A percentile compares a stretch with the other conserved stretches of the same genome.
phyloP scores from a whole-genome alignment of 2,113 vertebrate species.

The Craseonycteris thonglongyai region DNA sequence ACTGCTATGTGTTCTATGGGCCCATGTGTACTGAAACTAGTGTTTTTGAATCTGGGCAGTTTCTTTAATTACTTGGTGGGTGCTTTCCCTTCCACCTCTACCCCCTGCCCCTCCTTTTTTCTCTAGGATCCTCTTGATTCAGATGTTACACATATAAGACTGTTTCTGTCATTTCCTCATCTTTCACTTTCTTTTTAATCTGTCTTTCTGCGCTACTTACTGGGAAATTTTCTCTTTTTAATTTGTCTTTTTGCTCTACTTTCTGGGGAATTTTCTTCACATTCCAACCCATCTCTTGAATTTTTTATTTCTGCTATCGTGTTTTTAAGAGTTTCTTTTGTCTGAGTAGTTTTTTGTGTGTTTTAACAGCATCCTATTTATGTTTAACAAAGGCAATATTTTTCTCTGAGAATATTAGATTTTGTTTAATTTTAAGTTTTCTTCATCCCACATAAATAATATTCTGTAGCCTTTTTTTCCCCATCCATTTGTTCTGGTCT shows the following conservation, averaged over 20 bases:
- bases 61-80: constrained; percentile 18
- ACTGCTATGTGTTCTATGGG: not conserved
- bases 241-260: constrained; percentile 39
- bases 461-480: not conserved
- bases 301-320: constrained; percentile 10
- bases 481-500: not conserved
- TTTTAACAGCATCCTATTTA: not conserved
- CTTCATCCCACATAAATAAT: not conserved
- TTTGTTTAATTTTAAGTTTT: not conserved
- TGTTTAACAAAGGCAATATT: constrained; percentile 18
- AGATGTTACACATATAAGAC: not conserved
- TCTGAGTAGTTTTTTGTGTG: not conserved
- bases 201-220: constrained; percentile 34
- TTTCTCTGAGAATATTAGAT: not conserved
- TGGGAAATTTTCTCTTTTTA: not conserved
- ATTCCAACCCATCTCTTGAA: not conserved
- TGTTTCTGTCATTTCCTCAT: not conserved
- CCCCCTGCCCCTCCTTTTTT: not conserved
- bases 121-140: not conserved
- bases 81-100: too few relatives aligned
- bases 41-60: not conserved
- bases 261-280: not conserved
- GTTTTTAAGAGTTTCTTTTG: constrained; percentile 22
- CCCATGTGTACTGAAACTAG: not conserved
- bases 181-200: not conserved